These are phyloP conservation scores for Subanguina moxae DNA, from an alignment of 1,140 invertebrate genomes.

Conservation along the genomic window DNA sequence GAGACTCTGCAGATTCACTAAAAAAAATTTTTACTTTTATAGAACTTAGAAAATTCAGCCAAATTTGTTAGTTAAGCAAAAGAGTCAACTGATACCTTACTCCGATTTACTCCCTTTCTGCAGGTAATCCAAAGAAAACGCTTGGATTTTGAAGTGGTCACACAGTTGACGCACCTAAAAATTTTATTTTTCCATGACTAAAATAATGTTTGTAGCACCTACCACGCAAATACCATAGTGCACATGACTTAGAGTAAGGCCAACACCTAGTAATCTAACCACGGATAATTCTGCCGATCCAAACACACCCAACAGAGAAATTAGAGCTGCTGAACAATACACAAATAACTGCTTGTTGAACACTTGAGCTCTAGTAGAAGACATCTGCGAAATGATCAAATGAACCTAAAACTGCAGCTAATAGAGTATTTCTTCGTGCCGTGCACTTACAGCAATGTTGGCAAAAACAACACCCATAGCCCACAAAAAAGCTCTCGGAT, in stretches of 20 bases:
- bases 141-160: conserved; percentile 61
- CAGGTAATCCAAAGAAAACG: conserved; percentile 59
- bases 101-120: conserved; percentile 14
- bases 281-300: conserved; percentile 59
- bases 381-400: conserved; percentile 64
- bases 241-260: conserved; percentile 60
- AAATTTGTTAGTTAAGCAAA: no score
- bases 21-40: no score
- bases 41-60: no score
- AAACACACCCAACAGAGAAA: conserved; percentile 27
- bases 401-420: conserved; percentile 57
- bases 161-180: conserved; percentile 61
- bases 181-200: background rate
- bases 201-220: conserved; percentile 10
- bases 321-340: conserved; percentile 30
- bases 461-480: conserved; percentile 63
- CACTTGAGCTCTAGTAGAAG: conserved; percentile 60
- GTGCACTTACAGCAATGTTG: conserved; percentile 62
- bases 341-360: conserved; percentile 45
- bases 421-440: no score
- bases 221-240: conserved; percentile 63
- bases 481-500: conserved; percentile 62
- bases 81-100: conserved; percentile 2
- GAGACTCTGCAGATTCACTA: no score
- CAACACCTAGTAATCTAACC: conserved; percentile 57